These are phyloP conservation scores for Dendrolimus kikuchii DNA, from an alignment of 1,140 invertebrate species.

Conservation along the genomic window DNA sequence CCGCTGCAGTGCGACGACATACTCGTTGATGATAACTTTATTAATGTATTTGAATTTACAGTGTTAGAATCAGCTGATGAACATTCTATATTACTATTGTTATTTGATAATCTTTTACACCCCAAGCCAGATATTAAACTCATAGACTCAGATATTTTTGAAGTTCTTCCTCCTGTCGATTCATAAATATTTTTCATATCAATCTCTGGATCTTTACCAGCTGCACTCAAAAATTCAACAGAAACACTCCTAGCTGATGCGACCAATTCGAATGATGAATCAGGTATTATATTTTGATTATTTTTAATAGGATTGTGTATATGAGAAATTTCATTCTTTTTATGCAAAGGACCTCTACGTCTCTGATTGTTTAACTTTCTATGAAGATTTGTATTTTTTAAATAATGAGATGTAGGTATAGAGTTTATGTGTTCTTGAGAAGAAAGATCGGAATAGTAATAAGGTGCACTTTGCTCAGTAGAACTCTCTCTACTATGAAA, in stretches of 20 bases:
- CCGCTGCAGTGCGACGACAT: conserved; percentile 65
- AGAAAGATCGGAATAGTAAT: conserved; percentile 90
- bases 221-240: conserved; percentile 77
- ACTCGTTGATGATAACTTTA: conserved; percentile 49
- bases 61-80: conserved; percentile 29
- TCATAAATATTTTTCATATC: conserved; percentile 86
- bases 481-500: conserved; percentile 71
- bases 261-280: conserved; percentile 73
- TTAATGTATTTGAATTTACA: conserved; percentile 27
- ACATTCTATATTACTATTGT: conserved; percentile 28
- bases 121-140: conserved; percentile 62
- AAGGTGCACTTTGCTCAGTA: conserved; percentile 79
- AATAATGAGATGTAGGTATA: conserved; percentile 53
- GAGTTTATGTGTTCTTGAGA: conserved; percentile 69
- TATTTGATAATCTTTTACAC: conserved; percentile 63
- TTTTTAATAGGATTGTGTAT: conserved; percentile 84
- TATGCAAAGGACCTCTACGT: conserved; percentile 67
- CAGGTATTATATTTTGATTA: conserved; percentile 45
- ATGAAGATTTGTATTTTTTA: conserved; percentile 67
- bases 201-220: conserved; percentile 79
- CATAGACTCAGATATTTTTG: conserved; percentile 72
- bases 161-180: conserved; percentile 75
- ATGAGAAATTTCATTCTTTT: conserved; percentile 83
- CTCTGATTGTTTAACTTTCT: conserved; percentile 81
- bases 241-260: conserved; percentile 78